Percentiles rank a stretch among this genome's conserved stretches.
Evolutionary conservation across 2,113 vertebrate species (phyloP).

Genomic region (Centrocercus urophasianus): DNA sequence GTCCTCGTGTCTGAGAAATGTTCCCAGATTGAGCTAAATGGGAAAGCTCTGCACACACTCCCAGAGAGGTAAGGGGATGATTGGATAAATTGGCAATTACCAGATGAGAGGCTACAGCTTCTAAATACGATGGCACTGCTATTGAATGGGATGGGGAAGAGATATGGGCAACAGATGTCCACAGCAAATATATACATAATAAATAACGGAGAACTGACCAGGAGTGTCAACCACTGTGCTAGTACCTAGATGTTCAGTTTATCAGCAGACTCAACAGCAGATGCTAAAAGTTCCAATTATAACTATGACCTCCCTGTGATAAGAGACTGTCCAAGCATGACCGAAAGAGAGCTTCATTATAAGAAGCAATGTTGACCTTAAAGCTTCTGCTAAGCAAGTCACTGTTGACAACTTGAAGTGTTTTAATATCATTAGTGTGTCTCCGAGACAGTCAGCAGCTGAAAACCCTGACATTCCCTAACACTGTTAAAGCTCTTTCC

Average conservation of each 20-base stretch:
- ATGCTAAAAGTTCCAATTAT: background rate
- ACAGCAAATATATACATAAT: background rate
- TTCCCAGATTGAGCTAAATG: background rate
- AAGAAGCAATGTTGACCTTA: background rate
- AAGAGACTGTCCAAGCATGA: background rate
- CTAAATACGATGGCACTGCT: background rate
- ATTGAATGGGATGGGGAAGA: background rate
- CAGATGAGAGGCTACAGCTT: background rate
- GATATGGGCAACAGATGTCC: background rate
- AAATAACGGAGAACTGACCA: background rate
- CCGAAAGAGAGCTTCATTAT: background rate
- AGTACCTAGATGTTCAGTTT: background rate
- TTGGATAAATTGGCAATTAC: background rate
- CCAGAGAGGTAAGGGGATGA: background rate
- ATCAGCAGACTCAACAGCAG: background rate
- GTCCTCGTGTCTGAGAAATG: background rate
- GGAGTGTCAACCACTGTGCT: background rate
- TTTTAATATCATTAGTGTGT: background rate
- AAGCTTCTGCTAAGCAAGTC: background rate
- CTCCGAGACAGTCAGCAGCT: background rate
- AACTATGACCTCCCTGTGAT: background rate
- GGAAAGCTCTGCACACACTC: background rate
- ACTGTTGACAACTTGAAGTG: conserved; percentile 2
- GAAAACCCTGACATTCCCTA: background rate
- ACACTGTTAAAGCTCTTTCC: background rate